Evolutionary conservation across 2,888 invertebrate species (phyloP).

Genomic region (Thysanoteuthis rhombus): DNA sequence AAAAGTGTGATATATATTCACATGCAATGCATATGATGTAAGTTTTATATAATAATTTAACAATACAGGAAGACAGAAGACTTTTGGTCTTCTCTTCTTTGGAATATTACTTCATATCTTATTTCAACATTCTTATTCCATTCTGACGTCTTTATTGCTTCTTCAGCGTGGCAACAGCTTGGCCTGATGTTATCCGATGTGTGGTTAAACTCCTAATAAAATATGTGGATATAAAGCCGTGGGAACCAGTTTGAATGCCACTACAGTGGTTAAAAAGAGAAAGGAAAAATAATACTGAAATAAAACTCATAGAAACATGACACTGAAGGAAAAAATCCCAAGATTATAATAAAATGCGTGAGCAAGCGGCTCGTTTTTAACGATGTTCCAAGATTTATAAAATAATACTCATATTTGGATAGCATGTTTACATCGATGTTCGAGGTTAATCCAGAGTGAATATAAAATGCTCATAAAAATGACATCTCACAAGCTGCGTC

Average conservation of each 20-base stretch:
- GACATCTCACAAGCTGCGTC: not conserved
- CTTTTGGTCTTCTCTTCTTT: no score
- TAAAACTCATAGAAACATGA: not conserved
- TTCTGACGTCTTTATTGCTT: not conserved
- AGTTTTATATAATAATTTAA: no score
- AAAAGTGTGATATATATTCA: no score
- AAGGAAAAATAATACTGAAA: not conserved
- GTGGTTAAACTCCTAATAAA: not conserved
- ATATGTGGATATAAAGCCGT: not conserved
- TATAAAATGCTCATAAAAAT: not conserved
- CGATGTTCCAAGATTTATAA: not conserved
- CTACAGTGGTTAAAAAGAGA: not conserved
- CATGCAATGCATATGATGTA: no score
- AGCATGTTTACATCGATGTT: not conserved
- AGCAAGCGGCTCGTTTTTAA: not conserved
- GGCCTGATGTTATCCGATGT: not conserved
- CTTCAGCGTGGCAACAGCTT: not conserved
- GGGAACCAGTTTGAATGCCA: not conserved
- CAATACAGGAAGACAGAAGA: no score
- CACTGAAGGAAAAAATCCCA: not conserved
- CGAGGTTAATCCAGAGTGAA: not conserved
- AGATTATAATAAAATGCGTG: not conserved
- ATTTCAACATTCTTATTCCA: not conserved
- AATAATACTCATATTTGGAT: not conserved
- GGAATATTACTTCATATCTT: not conserved